Conservation (phyloP, 2,797 vertebrate genomes). For the Hydrocynus forskahlii region DNA sequence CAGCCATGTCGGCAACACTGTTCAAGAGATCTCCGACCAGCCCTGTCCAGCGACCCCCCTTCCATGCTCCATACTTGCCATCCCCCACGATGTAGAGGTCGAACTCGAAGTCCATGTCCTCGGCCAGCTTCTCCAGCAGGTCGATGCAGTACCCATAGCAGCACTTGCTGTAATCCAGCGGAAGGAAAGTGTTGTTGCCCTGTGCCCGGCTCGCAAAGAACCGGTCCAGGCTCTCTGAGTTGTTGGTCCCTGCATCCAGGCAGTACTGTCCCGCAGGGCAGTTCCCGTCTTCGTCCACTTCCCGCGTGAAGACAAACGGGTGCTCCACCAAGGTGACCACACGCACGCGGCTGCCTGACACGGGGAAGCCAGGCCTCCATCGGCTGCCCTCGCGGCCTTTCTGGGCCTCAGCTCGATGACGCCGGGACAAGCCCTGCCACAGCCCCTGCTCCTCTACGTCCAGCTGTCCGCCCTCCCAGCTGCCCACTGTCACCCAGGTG, state of each 20-base stretch:
- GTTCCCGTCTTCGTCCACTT: conserved; percentile 85
- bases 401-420: conserved; percentile 47
- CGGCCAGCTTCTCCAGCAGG: conserved; percentile 81
- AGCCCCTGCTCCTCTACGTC: conserved; percentile 77
- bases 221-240: conserved; percentile 75
- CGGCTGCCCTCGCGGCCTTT: conserved; percentile 56
- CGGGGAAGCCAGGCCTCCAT: conserved; percentile 69
- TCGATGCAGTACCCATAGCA: conserved; percentile 89
- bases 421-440: conserved; percentile 71
- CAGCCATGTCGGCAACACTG: conserved; percentile 88
- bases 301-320: conserved; percentile 88
- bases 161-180: conserved; percentile 73
- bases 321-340: conserved; percentile 92
- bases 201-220: conserved; percentile 77
- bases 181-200: conserved; percentile 73
- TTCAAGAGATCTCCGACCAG: conserved; percentile 89
- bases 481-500: conserved; percentile 88
- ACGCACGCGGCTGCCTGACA: conserved; percentile 69
- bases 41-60: conserved; percentile 86
- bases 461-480: conserved; percentile 81
- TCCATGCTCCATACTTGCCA: conserved; percentile 88
- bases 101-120: conserved; percentile 84
- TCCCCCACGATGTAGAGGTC: conserved; percentile 92
- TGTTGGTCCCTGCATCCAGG: conserved; percentile 83
- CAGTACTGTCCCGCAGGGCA: conserved; percentile 89